Percentiles rank a stretch among this genome's conserved stretches.
phyloP scores from a whole-genome alignment of 2,797 vertebrate species.

The Squalus acanthias region DNA sequence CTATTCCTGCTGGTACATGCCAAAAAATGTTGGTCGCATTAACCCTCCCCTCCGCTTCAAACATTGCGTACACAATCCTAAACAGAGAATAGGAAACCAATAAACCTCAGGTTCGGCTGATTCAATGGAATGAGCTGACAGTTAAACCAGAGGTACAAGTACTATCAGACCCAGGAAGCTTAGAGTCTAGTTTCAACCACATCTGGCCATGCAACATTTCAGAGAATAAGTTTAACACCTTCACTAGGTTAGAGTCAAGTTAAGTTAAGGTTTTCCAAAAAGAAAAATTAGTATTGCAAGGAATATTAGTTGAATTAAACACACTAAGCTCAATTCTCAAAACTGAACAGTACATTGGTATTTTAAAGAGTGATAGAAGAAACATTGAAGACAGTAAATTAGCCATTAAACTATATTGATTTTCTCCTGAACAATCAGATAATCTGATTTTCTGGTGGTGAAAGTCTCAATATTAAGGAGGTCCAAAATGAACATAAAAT shows the following conservation, averaged over 20 bases:
- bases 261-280: background rate
- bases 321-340: background rate
- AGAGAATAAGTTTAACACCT: background rate
- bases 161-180: background rate
- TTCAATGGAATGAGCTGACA: background rate
- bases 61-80: background rate
- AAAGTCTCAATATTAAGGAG: background rate
- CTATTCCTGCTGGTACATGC: background rate
- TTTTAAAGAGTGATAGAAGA: background rate
- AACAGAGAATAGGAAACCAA: background rate
- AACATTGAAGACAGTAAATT: background rate
- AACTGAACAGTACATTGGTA: background rate
- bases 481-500: too few relatives aligned
- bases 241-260: background rate
- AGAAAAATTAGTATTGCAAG: background rate
- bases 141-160: background rate
- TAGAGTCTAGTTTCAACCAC: background rate
- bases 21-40: background rate
- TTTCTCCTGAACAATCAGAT: too few relatives aligned
- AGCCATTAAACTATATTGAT: too few relatives aligned
- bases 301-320: background rate
- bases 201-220: background rate
- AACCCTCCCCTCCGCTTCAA: background rate
- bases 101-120: background rate
- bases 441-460: background rate